Conservation (phyloP, 2,888 invertebrate genomes). For the Gortyna flavago region DNA sequence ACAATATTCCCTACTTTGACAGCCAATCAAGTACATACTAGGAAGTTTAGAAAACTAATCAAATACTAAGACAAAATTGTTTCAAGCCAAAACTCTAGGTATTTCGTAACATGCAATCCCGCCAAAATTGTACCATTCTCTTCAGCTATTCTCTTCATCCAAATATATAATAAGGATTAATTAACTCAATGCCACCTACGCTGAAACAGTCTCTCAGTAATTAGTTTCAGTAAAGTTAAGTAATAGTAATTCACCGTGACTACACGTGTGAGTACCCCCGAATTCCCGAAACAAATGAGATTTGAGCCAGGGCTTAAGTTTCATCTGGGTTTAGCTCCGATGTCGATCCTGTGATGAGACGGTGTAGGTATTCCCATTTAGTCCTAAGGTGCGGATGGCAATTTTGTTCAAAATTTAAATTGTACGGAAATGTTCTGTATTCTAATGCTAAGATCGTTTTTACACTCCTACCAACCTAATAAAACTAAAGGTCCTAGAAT, state of each 20-base stretch:
- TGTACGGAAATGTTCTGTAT: background rate
- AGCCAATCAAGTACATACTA: background rate
- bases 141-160: conserved; percentile 31
- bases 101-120: conserved; percentile 6
- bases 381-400: background rate
- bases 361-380: conserved; percentile 28
- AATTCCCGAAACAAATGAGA: conserved; percentile 59
- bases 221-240: conserved; percentile 66
- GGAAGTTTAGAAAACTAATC: background rate
- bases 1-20: background rate
- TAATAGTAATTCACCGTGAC: conserved; percentile 63
- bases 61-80: conserved; percentile 16
- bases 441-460: background rate
- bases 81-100: background rate
- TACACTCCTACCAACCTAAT: too few species aligned
- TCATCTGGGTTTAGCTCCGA: conserved; percentile 49
- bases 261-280: conserved; percentile 46
- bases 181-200: conserved; percentile 51
- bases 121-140: conserved; percentile 8
- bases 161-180: conserved; percentile 58
- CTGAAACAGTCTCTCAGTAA: conserved; percentile 52
- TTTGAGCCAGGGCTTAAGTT: conserved; percentile 49
- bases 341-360: conserved; percentile 54
- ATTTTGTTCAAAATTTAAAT: conserved; percentile 20
- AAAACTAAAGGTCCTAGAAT: too few species aligned